These are phyloP conservation scores for Netelia fuscicornis DNA, from an alignment of 2,888 invertebrate genomes.

Conservation along the genomic window DNA sequence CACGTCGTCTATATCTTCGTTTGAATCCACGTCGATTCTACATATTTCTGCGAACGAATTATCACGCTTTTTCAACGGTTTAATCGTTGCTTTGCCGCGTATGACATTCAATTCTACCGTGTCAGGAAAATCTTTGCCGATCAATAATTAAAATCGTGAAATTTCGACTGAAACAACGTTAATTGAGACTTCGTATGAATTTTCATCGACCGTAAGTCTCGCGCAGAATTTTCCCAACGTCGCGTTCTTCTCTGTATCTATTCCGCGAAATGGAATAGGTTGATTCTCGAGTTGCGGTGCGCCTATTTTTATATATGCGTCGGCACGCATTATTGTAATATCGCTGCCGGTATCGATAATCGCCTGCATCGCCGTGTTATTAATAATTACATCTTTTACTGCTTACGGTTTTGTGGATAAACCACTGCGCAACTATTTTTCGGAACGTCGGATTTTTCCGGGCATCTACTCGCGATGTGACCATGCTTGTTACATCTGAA, in stretches of 20 bases:
- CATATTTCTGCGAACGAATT: slow-evolving; percentile 5
- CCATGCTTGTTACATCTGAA: slow-evolving; percentile 16
- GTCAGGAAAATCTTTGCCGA: slow-evolving; percentile 12
- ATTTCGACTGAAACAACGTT: slow-evolving; percentile 10
- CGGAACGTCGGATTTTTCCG: neutral
- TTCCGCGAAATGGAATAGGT: slow-evolving; percentile 41
- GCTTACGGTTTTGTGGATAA: neutral
- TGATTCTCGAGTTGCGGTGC: slow-evolving; percentile 19
- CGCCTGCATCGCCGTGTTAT: slow-evolving; percentile 32
- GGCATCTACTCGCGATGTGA: slow-evolving; percentile 46
- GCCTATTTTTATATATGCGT: slow-evolving; percentile 46
- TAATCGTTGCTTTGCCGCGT: neutral
- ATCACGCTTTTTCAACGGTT: neutral
- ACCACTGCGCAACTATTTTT: slow-evolving; percentile 2
- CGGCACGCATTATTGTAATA: slow-evolving; percentile 48
- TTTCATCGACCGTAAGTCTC: slow-evolving; percentile 34
- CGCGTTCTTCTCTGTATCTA: slow-evolving; percentile 44
- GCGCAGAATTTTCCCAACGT: slow-evolving; percentile 50
- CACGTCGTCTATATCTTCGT: neutral
- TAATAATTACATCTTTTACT: slow-evolving; percentile 54
- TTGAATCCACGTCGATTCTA: slow-evolving; percentile 8
- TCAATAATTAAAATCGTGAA: neutral
- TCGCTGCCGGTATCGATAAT: slow-evolving; percentile 66
- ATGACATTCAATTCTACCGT: neutral
- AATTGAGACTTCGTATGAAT: neutral